Percentiles rank a stretch among this genome's conserved stretches.
These are phyloP conservation scores for Astyanax mexicanus DNA, from an alignment of 2,797 vertebrate genomes.

Conservation along the genomic window DNA sequence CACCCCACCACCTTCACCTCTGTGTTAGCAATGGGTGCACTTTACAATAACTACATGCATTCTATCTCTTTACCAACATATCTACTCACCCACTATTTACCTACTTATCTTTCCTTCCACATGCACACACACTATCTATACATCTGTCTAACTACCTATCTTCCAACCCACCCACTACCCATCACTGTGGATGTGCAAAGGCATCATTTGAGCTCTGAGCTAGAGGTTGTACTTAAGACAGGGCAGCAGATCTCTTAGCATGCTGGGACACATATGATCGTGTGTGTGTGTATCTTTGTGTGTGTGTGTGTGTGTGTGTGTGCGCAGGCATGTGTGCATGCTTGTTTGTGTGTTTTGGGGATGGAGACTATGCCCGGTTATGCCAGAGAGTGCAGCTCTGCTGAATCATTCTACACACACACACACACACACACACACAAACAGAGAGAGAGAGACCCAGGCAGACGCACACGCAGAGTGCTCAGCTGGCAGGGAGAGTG, in stretches of 20 bases:
- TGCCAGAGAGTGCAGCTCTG: constrained; percentile 60
- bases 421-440: constrained; percentile 51
- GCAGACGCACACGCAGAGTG: constrained; percentile 52
- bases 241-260: constrained; percentile 43
- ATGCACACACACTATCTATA: too few species aligned
- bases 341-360: not conserved
- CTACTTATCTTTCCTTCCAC: too few species aligned
- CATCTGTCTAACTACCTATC: constrained; percentile 34
- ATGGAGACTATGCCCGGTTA: constrained; percentile 35
- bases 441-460: too few species aligned
- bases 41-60: too few species aligned
- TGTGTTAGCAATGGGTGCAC: too few species aligned
- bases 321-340: not conserved
- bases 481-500: constrained; percentile 65
- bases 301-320: constrained; percentile 14
- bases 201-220: constrained; percentile 38
- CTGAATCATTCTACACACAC: constrained; percentile 70
- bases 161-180: not conserved
- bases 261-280: constrained; percentile 49
- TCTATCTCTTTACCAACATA: too few species aligned
- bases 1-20: too few species aligned
- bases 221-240: constrained; percentile 33
- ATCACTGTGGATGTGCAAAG: constrained; percentile 36
- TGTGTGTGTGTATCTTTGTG: constrained; percentile 34
- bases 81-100: too few species aligned